Evolutionary conservation across 2,888 invertebrate species (phyloP).

Genomic region (Limnephilus auricula): DNA sequence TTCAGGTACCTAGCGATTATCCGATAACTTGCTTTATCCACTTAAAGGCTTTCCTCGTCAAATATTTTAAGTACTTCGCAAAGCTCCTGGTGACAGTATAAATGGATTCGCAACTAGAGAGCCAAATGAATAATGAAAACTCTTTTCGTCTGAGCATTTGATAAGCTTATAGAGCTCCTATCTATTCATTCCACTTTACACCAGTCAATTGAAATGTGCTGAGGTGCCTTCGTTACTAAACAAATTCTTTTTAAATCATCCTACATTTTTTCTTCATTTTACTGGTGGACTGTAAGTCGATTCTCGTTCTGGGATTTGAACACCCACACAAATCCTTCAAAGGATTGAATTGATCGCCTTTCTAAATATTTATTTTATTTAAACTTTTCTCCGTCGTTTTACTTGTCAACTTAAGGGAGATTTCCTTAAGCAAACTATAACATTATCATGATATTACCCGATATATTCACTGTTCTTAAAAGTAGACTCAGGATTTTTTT

Average conservation of each 20-base stretch:
- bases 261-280: not conserved
- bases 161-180: not conserved
- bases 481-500: too few species aligned
- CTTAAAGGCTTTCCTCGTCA: slow-evolving; percentile 61
- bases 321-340: not conserved
- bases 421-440: not conserved
- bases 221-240: not conserved
- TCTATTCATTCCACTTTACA: not conserved
- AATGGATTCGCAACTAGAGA: slow-evolving; percentile 39
- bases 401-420: not conserved
- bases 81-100: slow-evolving; percentile 52
- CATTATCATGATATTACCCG: not conserved
- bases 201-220: not conserved
- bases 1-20: slow-evolving; percentile 60
- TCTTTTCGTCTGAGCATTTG: not conserved
- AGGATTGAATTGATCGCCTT: not conserved
- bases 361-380: not conserved
- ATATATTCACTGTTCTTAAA: too few species aligned
- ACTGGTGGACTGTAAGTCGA: not conserved
- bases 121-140: slow-evolving; percentile 17
- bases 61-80: slow-evolving; percentile 59
- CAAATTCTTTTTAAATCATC: not conserved
- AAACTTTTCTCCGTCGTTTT: not conserved
- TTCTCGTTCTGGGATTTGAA: not conserved
- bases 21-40: slow-evolving; percentile 63